These are phyloP conservation scores for Glaucomys volans DNA, from an alignment of 2,113 vertebrate genomes.

Conservation along the genomic window DNA sequence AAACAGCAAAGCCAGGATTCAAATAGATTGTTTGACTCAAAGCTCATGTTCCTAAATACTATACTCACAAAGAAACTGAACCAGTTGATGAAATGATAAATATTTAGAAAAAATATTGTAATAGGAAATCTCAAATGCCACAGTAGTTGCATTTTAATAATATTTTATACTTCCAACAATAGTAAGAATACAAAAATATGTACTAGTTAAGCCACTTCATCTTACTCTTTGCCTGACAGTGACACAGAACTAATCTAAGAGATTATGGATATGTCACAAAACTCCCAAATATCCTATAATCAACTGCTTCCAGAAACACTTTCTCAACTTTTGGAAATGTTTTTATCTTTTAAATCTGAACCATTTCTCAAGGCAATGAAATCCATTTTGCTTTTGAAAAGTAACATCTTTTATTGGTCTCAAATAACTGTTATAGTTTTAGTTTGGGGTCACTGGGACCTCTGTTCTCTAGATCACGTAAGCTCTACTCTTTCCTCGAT, in stretches of 20 bases:
- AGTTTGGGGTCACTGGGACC: background rate
- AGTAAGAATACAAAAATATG: constrained; percentile 17
- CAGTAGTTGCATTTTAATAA: constrained; percentile 33
- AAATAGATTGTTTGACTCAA: background rate
- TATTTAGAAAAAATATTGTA: constrained; percentile 33
- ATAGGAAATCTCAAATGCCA: constrained; percentile 40
- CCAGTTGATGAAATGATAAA: background rate
- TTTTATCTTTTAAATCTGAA: background rate
- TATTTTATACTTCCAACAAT: background rate
- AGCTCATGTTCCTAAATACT: background rate
- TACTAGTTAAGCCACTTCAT: constrained; percentile 20
- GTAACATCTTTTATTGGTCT: constrained; percentile 14
- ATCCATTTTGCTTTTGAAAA: background rate
- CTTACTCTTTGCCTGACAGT: constrained; percentile 45
- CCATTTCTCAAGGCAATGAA: constrained; percentile 15
- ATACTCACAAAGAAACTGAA: constrained; percentile 7
- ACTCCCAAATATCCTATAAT: constrained; percentile 9
- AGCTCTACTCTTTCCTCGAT: background rate
- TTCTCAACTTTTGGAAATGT: background rate
- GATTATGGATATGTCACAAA: background rate
- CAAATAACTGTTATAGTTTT: background rate
- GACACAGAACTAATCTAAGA: constrained; percentile 45
- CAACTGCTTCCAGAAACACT: background rate
- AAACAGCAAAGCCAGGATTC: background rate
- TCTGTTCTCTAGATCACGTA: background rate